A percentile compares a stretch with the other conserved stretches of the same genome.
phyloP scores from a whole-genome alignment of 2,797 vertebrate genomes.

The Megalops cyprinoides region DNA sequence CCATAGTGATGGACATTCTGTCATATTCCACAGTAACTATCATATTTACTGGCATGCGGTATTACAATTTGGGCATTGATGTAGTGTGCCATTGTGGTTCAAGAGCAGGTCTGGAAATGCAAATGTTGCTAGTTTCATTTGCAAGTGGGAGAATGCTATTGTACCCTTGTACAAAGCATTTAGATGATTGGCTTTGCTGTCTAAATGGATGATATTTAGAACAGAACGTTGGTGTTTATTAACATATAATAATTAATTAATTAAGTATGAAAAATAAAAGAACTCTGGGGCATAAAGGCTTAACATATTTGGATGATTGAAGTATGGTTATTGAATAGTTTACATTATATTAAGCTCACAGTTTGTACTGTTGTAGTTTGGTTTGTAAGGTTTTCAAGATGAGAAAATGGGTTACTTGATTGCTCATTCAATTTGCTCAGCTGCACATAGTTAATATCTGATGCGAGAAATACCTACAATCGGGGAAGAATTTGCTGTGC shows the following conservation, averaged over 20 bases:
- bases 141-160: too few relatives aligned
- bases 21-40: background rate
- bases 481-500: background rate
- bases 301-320: background rate
- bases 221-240: too few relatives aligned
- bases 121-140: too few relatives aligned
- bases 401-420: background rate
- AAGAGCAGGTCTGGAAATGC: too few relatives aligned
- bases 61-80: background rate
- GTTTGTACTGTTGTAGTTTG: background rate
- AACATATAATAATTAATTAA: background rate
- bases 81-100: too few relatives aligned
- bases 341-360: background rate
- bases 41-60: background rate
- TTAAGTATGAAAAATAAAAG: background rate
- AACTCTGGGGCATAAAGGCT: background rate
- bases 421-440: background rate
- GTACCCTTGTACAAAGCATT: too few relatives aligned
- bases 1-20: background rate
- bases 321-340: background rate
- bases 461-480: background rate
- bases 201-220: too few relatives aligned
- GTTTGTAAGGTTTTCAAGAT: background rate
- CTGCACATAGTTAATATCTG: background rate
- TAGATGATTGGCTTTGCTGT: too few relatives aligned